phyloP scores from a whole-genome alignment of 2,797 vertebrate species.

The Lophotriccus pileatus region DNA sequence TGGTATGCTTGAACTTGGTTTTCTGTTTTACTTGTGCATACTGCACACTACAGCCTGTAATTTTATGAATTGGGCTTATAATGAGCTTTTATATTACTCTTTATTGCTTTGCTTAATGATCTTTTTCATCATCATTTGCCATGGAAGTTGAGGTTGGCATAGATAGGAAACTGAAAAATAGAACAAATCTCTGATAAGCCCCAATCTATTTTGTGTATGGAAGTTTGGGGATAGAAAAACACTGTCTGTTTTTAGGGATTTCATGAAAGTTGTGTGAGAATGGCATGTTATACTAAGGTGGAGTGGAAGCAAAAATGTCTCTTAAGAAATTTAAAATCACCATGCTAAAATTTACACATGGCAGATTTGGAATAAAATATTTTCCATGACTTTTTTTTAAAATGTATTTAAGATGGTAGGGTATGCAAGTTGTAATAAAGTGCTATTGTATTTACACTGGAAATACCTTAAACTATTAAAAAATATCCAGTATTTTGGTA shows the following conservation, averaged over 20 bases:
- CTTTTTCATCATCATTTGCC: background rate
- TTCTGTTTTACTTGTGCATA: slow-evolving; percentile 20
- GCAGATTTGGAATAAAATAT: background rate
- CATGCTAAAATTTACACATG: background rate
- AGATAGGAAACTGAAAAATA: background rate
- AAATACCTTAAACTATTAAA: background rate
- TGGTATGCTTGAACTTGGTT: background rate
- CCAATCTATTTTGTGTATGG: background rate
- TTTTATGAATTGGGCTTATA: background rate
- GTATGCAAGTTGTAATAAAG: background rate
- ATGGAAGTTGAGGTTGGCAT: background rate
- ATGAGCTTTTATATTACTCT: background rate
- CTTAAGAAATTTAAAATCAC: background rate
- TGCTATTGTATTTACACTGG: background rate
- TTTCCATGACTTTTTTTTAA: background rate
- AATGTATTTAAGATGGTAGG: background rate
- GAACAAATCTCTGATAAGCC: background rate
- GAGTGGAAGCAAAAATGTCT: background rate
- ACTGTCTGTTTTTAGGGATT: background rate
- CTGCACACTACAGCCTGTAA: background rate
- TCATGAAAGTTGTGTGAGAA: background rate
- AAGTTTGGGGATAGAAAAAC: background rate
- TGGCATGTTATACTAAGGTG: background rate
- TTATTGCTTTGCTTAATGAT: slow-evolving; percentile 8
- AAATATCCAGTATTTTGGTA: background rate